These are phyloP conservation scores for Tor tambroides DNA, from an alignment of 2,113 vertebrate species.

Conservation along the genomic window DNA sequence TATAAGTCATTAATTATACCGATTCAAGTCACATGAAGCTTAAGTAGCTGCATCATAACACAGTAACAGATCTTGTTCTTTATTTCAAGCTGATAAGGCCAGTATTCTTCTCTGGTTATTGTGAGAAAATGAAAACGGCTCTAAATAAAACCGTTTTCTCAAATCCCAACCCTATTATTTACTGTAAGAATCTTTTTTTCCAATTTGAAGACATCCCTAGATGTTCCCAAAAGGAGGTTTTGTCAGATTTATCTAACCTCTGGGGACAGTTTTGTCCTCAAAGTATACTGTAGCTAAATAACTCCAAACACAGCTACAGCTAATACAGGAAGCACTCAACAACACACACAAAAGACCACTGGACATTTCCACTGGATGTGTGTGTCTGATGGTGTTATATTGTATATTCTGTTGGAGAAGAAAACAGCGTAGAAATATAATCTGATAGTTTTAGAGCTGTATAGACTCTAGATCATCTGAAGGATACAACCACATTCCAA, in stretches of 20 bases:
- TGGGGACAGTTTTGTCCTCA: background rate
- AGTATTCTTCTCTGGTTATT: background rate
- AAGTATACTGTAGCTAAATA: background rate
- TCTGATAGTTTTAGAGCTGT: background rate
- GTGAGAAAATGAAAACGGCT: background rate
- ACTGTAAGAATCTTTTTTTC: background rate
- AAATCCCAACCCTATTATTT: background rate
- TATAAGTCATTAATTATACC: background rate
- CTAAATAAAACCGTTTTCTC: background rate
- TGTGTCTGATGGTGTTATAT: constrained; percentile 24
- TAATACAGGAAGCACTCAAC: background rate
- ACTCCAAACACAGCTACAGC: background rate
- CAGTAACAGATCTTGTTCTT: background rate
- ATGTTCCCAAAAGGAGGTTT: background rate
- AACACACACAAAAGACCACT: background rate
- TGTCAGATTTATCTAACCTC: background rate
- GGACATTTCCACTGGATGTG: background rate
- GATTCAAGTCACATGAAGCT: background rate
- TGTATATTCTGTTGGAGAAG: background rate
- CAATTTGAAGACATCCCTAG: background rate
- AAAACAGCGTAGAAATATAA: background rate
- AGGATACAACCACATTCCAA: background rate
- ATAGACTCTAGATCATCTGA: background rate
- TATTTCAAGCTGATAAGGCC: background rate
- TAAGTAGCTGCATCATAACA: background rate